Conservation (phyloP, 2,113 vertebrate species). For the Hippocampus zosterae region DNA sequence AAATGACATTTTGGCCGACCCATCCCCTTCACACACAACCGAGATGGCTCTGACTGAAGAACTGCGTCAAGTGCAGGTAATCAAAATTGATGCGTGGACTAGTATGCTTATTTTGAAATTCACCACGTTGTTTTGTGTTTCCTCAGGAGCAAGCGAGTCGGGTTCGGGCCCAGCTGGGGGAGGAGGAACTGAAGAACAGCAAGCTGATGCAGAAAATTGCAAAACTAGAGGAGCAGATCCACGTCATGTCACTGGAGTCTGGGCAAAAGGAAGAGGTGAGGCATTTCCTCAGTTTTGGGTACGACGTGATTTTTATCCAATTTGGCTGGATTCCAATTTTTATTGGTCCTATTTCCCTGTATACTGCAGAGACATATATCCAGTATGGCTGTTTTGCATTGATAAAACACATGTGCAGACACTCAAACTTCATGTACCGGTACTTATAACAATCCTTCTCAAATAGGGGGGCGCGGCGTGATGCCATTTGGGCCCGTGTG, state of each 20-base stretch:
- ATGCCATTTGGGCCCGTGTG: too few relatives aligned
- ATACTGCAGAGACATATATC: neutral
- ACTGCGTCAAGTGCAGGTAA: constrained; percentile 82
- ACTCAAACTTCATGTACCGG: too few relatives aligned
- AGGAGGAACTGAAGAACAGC: constrained; percentile 82
- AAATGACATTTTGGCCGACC: constrained; percentile 78
- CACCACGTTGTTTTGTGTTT: neutral
- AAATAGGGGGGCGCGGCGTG: too few relatives aligned
- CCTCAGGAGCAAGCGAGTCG: constrained; percentile 79
- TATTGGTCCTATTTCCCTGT: neutral
- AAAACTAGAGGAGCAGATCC: constrained; percentile 84
- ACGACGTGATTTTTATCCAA: neutral
- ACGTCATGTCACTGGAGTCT: constrained; percentile 72
- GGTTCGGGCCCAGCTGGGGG: constrained; percentile 80
- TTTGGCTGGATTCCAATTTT: neutral
- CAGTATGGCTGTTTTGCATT: too few relatives aligned
- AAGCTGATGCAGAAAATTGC: constrained; percentile 83
- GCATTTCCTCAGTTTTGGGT: neutral
- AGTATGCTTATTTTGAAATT: neutral
- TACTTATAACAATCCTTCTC: too few relatives aligned
- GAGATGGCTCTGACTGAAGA: constrained; percentile 89
- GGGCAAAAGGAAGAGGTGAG: constrained; percentile 58
- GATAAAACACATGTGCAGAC: too few relatives aligned
- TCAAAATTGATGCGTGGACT: neutral
- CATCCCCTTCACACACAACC: constrained; percentile 79